Evolutionary conservation across 2,113 vertebrate genomes (phyloP), one percentile per base, ranked within the genome.

Genomic region (Pelodiscus sinensis): DNA sequence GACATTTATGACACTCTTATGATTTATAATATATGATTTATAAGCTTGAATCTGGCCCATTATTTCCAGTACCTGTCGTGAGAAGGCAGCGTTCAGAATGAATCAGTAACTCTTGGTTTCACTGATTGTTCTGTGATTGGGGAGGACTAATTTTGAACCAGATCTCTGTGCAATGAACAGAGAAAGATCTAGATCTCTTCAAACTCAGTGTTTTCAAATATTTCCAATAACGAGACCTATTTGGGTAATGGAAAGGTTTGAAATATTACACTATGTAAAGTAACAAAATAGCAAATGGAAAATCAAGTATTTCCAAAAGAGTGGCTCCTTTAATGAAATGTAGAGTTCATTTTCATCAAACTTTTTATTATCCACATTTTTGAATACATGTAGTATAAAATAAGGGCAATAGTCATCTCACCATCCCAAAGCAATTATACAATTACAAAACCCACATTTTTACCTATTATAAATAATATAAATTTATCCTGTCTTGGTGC

Each of bases 401-500:
- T 15, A 14, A 50, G 55, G 57, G 44, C 55, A 77, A 86, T 77
- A 44, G 56, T 15, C 79, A 89, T 85, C 24, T 24, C 90, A 27
- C 31, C 83, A 50, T 91, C 57, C 81, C 51, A 50, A 6, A 92
- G 31, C 31, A 89, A 79, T 86, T 77, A 79, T 38, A 22, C 6
- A 84, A 25, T 82, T 93, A 82, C 2, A 86, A 62, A 10, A 80
- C 68, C 75, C 60, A 7, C 2, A 44, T 85, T 82, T 80, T 80
- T 84, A 19, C 35, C 78, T 71, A 83, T 68, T 68, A 87, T 51
- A 52, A 44, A 15, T 24, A 57, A 83, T 85, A 79, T 24, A 80
- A 93, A 97, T 84, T 84, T 84, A 75, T 56, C 89, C 1, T 29
- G 2, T 87, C 60, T 88, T 71, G 88, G 79, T 92, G 14, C 19